phyloP scores from a whole-genome alignment of 2,113 vertebrate species.

The Anguilla rostrata region DNA sequence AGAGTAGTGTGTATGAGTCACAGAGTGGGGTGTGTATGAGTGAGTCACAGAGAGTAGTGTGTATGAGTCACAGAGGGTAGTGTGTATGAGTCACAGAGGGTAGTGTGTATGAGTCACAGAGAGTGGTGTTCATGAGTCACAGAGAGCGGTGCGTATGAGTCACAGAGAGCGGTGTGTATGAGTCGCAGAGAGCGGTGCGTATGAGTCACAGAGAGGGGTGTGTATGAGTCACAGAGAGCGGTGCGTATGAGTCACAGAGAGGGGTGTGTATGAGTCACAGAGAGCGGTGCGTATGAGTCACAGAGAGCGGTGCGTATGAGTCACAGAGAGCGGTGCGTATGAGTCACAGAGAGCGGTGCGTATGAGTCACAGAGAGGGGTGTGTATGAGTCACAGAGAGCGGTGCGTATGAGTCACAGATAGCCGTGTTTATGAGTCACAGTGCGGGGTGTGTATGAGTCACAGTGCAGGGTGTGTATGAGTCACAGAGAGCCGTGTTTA shows the following conservation, averaged over 20 bases:
- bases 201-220: background rate
- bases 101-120: background rate
- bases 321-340: background rate
- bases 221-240: too few relatives aligned
- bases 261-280: too few relatives aligned
- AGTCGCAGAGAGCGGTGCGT: too few relatives aligned
- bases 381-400: too few relatives aligned
- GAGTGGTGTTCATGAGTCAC: background rate
- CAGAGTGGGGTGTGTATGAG: background rate
- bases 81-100: background rate
- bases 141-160: too few relatives aligned
- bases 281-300: background rate
- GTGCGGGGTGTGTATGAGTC: background rate
- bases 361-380: background rate
- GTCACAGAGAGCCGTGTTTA: background rate
- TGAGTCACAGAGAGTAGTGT: background rate
- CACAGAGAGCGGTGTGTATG: too few relatives aligned
- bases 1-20: background rate
- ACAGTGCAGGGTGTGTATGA: background rate
- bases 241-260: background rate
- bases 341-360: too few relatives aligned
- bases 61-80: too few relatives aligned
- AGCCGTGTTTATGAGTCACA: too few relatives aligned
- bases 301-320: background rate
- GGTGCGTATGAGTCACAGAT: too few relatives aligned